Conservation (phyloP, 2,888 invertebrate genomes). For the Phengaris alcon region DNA sequence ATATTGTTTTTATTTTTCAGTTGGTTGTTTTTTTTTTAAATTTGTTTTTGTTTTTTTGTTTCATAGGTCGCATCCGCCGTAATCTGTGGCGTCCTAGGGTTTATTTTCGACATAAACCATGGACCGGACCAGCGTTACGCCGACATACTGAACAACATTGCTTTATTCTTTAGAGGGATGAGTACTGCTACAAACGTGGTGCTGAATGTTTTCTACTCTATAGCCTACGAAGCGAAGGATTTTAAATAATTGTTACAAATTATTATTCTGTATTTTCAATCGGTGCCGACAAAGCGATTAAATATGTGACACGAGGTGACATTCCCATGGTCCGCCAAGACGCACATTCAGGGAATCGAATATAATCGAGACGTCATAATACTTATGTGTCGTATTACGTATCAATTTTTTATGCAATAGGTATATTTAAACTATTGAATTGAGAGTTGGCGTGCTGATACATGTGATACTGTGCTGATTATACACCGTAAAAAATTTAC, state of each 20-base stretch:
- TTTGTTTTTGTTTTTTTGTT: constrained; percentile 52
- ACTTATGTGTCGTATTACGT: no score
- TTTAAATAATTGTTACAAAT: not conserved
- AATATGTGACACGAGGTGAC: not conserved
- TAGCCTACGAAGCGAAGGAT: constrained; percentile 31
- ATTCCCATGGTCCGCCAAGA: no score
- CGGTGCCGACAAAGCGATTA: not conserved
- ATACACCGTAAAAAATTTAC: not conserved
- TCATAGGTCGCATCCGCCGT: constrained; percentile 80
- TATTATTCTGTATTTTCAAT: not conserved
- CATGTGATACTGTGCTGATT: no score
- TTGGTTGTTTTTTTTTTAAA: constrained; percentile 41
- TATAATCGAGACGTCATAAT: no score
- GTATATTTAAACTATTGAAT: no score
- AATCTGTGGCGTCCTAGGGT: constrained; percentile 80
- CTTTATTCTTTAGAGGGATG: constrained; percentile 78
- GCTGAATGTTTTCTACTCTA: constrained; percentile 79
- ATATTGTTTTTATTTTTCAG: constrained; percentile 31
- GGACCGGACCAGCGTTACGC: constrained; percentile 79
- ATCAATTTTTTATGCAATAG: no score
- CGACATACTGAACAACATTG: constrained; percentile 80
- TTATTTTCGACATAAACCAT: constrained; percentile 81
- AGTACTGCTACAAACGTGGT: constrained; percentile 81
- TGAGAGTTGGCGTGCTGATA: no score
- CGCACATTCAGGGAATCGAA: no score